These are phyloP conservation scores for Apis mellifera DNA, from an alignment of 1,140 invertebrate genomes.

Conservation along the genomic window DNA sequence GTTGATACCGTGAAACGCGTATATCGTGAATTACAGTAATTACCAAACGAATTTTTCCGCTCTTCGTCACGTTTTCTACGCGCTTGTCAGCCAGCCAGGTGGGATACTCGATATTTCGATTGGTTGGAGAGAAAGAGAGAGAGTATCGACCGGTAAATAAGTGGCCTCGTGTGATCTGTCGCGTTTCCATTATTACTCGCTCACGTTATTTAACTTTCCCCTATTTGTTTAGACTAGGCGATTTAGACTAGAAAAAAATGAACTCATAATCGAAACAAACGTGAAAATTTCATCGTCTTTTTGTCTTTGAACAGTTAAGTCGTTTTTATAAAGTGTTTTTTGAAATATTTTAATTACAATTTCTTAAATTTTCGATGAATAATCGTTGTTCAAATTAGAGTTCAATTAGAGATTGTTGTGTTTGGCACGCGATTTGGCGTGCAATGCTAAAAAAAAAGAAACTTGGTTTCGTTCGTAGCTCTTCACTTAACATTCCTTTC, in stretches of 20 bases:
- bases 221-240: conserved; percentile 33
- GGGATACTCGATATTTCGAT: conserved; percentile 37
- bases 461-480: too few relatives aligned
- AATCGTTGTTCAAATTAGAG: too few relatives aligned
- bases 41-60: conserved; percentile 27
- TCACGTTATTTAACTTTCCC: conserved; percentile 53
- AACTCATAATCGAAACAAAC: too few relatives aligned
- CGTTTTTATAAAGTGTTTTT: too few relatives aligned
- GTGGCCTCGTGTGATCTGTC: conserved; percentile 44
- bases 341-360: too few relatives aligned
- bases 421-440: too few relatives aligned
- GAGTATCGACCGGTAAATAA: conserved; percentile 37
- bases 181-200: conserved; percentile 46
- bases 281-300: too few relatives aligned
- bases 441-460: too few relatives aligned
- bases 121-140: conserved; percentile 44
- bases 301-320: too few relatives aligned
- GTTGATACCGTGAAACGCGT: conserved; percentile 33
- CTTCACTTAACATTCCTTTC: too few relatives aligned
- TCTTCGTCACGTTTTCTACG: conserved; percentile 19
- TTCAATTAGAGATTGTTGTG: too few relatives aligned
- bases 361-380: too few relatives aligned
- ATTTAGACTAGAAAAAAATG: background rate
- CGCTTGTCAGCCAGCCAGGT: conserved; percentile 32
- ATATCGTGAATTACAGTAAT: conserved; percentile 48